Evolutionary conservation across 2,113 vertebrate genomes (phyloP).

Genomic region (Tyto alba): DNA sequence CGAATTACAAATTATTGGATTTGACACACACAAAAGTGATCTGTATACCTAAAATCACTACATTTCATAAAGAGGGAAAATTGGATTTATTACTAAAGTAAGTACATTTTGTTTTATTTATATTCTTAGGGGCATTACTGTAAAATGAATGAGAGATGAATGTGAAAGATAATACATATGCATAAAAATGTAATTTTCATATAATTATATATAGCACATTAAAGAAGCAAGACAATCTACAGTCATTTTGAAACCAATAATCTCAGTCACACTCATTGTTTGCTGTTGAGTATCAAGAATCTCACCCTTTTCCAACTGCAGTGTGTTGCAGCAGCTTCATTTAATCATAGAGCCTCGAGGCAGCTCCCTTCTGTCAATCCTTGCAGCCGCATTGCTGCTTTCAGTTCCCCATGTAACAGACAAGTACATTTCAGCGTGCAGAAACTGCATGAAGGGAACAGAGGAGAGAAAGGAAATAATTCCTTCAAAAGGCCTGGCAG

Average conservation of each 20-base stretch:
- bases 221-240: background rate
- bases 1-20: background rate
- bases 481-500: background rate
- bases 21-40: background rate
- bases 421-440: background rate
- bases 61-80: background rate
- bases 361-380: slow-evolving; percentile 42
- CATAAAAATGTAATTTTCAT: background rate
- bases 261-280: background rate
- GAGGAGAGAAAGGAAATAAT: background rate
- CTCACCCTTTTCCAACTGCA: slow-evolving; percentile 45
- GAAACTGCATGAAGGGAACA: background rate
- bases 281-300: background rate
- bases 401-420: background rate
- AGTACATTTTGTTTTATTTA: background rate
- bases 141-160: background rate
- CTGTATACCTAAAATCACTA: background rate
- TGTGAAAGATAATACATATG: background rate
- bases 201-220: background rate
- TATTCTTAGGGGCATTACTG: background rate
- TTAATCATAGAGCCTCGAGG: slow-evolving; percentile 24
- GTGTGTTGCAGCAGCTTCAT: slow-evolving; percentile 21
- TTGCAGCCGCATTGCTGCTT: slow-evolving; percentile 50
- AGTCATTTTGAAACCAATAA: background rate
- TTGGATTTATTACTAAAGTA: background rate